These are phyloP conservation scores for Lithophane socia DNA, from an alignment of 2,888 invertebrate genomes.

Conservation along the genomic window DNA sequence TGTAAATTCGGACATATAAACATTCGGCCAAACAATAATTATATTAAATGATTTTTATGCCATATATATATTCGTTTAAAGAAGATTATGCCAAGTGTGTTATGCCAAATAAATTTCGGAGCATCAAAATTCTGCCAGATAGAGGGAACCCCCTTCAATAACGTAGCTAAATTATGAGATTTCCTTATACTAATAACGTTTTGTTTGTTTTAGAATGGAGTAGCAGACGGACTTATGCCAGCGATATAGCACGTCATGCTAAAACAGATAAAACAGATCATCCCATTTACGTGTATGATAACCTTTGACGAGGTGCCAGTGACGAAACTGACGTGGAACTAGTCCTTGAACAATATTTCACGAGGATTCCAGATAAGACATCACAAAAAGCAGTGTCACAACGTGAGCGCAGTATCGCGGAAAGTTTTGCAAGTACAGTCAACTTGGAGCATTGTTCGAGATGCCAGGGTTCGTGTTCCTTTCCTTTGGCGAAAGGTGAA, in stretches of 20 bases:
- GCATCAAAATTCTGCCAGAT: too few species aligned
- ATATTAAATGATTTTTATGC: too few species aligned
- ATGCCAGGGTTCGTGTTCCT: constrained; percentile 79
- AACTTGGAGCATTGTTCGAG: constrained; percentile 80
- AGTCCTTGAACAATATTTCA: constrained; percentile 84
- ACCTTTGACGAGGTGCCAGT: constrained; percentile 80
- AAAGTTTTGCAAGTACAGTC: constrained; percentile 84
- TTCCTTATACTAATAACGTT: constrained; percentile 23
- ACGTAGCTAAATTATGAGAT: constrained; percentile 44
- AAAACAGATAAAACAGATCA: constrained; percentile 69
- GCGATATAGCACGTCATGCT: constrained; percentile 54
- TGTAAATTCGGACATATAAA: too few species aligned
- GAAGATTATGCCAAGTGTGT: too few species aligned
- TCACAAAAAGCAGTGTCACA: constrained; percentile 85
- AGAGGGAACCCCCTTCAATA: too few species aligned
- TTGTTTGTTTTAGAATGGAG: constrained; percentile 34
- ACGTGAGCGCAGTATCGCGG: constrained; percentile 77
- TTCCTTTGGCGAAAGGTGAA: constrained; percentile 86
- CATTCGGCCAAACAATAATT: too few species aligned
- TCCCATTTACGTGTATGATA: constrained; percentile 77
- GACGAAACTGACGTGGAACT: constrained; percentile 80
- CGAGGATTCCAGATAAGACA: constrained; percentile 83
- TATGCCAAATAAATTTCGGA: too few species aligned
- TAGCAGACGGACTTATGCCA: constrained; percentile 28
- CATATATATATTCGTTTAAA: too few species aligned